These are phyloP conservation scores for Asbolus verrucosus DNA, from an alignment of 1,140 invertebrate species.

Conservation along the genomic window DNA sequence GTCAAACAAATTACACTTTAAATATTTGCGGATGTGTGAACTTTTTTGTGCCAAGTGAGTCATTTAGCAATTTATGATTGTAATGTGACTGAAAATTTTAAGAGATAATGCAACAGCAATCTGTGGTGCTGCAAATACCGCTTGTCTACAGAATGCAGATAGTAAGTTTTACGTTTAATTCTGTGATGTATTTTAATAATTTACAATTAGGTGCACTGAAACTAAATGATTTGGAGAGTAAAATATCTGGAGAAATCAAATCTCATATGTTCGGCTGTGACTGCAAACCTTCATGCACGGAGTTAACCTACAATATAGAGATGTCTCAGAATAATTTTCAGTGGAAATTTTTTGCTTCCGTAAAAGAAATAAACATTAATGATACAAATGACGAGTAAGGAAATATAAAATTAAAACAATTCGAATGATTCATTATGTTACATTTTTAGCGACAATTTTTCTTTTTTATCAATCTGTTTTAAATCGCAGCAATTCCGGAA, in stretches of 20 bases:
- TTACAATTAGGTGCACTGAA: conserved; percentile 2
- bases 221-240: background rate
- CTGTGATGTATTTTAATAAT: too few relatives aligned
- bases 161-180: background rate
- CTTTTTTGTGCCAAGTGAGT: conserved; percentile 74
- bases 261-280: conserved; percentile 15
- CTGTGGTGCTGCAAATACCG: too few relatives aligned
- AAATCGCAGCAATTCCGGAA: conserved; percentile 59
- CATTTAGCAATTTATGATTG: too few relatives aligned
- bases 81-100: conserved; percentile 55
- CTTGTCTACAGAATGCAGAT: background rate
- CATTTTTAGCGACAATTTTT: too few relatives aligned
- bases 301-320: background rate
- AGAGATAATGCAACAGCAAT: conserved; percentile 57
- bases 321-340: conserved; percentile 17
- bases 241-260: background rate
- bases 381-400: too few relatives aligned
- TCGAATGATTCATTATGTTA: too few relatives aligned
- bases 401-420: too few relatives aligned
- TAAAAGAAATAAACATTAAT: background rate
- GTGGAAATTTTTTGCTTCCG: conserved; percentile 1
- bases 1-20: conserved; percentile 78
- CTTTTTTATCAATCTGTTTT: background rate
- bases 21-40: conserved; percentile 72
- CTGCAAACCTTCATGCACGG: conserved; percentile 4